Conservation (phyloP, 2,797 vertebrate genomes). For the Rhynchotus rufescens region DNA sequence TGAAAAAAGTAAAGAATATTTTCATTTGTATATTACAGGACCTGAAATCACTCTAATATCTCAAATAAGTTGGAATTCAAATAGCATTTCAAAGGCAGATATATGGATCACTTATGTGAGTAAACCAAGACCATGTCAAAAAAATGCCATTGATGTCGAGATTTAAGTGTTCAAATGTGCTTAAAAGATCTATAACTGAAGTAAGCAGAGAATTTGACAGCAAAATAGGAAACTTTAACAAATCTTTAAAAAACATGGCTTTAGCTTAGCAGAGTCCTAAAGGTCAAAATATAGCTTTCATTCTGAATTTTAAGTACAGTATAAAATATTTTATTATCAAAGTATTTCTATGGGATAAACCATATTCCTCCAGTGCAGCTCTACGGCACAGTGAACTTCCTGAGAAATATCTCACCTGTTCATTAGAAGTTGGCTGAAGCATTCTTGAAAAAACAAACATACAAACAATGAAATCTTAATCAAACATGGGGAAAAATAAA, state of each 20-base stretch:
- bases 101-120: constrained; percentile 15
- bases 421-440: constrained; percentile 22
- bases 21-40: background rate
- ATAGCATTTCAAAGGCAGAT: constrained; percentile 7
- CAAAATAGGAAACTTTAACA: background rate
- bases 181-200: constrained; percentile 17
- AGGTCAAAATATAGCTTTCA: background rate
- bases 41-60: background rate
- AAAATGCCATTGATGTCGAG: constrained; percentile 12
- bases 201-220: constrained; percentile 24
- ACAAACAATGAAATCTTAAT: background rate
- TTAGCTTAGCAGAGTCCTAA: background rate
- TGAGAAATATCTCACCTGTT: constrained; percentile 18
- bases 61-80: background rate
- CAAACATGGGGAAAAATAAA: background rate
- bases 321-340: background rate
- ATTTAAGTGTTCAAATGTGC: background rate
- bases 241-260: background rate
- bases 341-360: background rate
- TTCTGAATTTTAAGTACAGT: background rate
- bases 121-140: background rate
- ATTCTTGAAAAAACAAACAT: background rate
- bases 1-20: background rate
- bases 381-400: background rate
- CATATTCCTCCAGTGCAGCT: background rate